Evolutionary conservation across 2,888 invertebrate species (phyloP), one percentile per base, ranked within the genome.

Genomic region (Euproctis similis): DNA sequence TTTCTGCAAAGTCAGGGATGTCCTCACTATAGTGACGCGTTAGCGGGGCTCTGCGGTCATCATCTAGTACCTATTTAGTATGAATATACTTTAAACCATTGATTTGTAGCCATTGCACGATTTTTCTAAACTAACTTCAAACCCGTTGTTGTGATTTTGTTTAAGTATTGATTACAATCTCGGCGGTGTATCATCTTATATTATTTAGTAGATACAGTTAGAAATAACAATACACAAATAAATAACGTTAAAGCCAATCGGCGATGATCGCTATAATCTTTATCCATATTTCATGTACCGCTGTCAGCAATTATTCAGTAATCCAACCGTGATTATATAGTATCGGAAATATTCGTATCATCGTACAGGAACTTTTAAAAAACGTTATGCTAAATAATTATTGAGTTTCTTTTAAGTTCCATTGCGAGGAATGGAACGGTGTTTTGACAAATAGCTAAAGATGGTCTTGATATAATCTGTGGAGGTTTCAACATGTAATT

Each of bases 381-480:
- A 46, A 49, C 47, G 40, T 39, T 48, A 52, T 49, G 49, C 45
- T 39, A 53, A 49, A 47, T 45, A 42, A 44, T 46, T 42, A 44
- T 46, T 40, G 35, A 12, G 27, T 21, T 20, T 31, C 39, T 34
- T 50, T 42, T 45, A 39, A 36, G 36, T n/a, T n/a, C 33, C 35
- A 37, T 47, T 39, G 42, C 42, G 33, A 36, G 30, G 39, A n/a
- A 40, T 24, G 30, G 36, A 42, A 48, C 39, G 48, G 39, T 42
- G 55, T 66, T 67, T 63, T 66, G 65, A 66, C 61, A 61, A 63
- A 65, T 59, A 8, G 53, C 48, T 51, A 44, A 55, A 47, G 41
- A 44, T 42, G 52, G 42, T 41, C 48, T 33, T 48, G 58, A 59
- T 59, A 53, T 46, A 53, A 65, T 65, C 64, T 49, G 49, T 51